Conservation (phyloP, 1,140 invertebrate genomes). For the Caerostris darwini region DNA sequence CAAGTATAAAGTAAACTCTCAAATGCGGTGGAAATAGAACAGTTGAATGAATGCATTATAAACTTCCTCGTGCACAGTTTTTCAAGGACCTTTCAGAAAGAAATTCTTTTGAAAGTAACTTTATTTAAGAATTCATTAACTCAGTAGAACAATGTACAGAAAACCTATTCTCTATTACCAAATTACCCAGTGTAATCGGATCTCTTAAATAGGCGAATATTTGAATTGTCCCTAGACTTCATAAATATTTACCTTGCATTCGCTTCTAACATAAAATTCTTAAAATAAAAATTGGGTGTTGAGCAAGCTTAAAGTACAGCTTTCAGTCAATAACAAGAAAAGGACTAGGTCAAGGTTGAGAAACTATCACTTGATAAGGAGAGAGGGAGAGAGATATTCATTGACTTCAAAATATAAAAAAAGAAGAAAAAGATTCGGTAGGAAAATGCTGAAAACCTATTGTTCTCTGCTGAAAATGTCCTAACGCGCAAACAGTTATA, state of each 20-base stretch:
- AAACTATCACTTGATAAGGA: not conserved
- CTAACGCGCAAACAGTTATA: not conserved
- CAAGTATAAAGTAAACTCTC: not conserved
- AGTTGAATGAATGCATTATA: not conserved
- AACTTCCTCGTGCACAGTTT: not conserved
- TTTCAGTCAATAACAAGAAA: not conserved
- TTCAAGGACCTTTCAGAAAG: not conserved
- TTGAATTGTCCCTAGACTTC: not conserved
- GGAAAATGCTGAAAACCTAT: not conserved
- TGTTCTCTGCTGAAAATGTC: not conserved
- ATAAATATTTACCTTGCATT: not conserved
- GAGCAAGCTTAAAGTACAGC: not conserved
- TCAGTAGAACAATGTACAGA: not conserved
- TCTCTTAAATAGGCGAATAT: not conserved
- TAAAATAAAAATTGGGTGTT: not conserved
- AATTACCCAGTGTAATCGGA: not conserved
- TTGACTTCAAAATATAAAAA: not conserved
- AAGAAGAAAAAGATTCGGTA: not conserved
- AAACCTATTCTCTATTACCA: not conserved
- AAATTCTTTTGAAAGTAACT: not conserved
- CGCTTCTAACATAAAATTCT: not conserved
- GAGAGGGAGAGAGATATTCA: not conserved
- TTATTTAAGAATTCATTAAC: not conserved
- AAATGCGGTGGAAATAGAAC: not conserved
- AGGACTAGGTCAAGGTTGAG: conserved; percentile 14